These are phyloP conservation scores for Delia radicum DNA, from an alignment of 1,140 invertebrate genomes.

Conservation along the genomic window DNA sequence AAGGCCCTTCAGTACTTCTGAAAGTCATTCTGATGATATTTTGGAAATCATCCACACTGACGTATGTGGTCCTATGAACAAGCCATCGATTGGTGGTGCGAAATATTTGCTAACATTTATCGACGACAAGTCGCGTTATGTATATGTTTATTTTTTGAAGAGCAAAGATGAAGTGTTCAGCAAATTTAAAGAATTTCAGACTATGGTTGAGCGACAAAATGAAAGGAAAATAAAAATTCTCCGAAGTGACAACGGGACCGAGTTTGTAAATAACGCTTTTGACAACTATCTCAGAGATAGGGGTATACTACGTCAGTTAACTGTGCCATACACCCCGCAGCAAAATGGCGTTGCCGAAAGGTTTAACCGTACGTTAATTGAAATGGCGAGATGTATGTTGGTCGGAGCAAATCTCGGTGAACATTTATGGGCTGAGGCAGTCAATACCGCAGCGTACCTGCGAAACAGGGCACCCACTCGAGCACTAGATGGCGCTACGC, in stretches of 20 bases:
- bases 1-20: no score
- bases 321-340: conserved; percentile 30
- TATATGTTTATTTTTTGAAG: background rate
- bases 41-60: background rate
- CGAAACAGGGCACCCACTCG: conserved; percentile 22
- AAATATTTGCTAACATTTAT: background rate
- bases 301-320: conserved; percentile 33
- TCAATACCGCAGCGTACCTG: conserved; percentile 29
- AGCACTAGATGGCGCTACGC: no score
- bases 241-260: conserved; percentile 13
- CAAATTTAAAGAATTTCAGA: no score
- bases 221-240: conserved; percentile 18
- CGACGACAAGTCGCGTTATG: background rate
- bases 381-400: conserved; percentile 34
- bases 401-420: conserved; percentile 17
- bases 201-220: background rate
- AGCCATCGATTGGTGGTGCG: background rate
- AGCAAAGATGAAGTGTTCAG: no score
- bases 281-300: background rate
- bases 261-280: conserved; percentile 21
- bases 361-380: conserved; percentile 24
- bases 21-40: no score
- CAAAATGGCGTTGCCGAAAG: conserved; percentile 35
- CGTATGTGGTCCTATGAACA: background rate
- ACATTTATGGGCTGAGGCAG: conserved; percentile 37